Conservation (phyloP, 2,888 invertebrate genomes). For the Orgyia antiqua region DNA sequence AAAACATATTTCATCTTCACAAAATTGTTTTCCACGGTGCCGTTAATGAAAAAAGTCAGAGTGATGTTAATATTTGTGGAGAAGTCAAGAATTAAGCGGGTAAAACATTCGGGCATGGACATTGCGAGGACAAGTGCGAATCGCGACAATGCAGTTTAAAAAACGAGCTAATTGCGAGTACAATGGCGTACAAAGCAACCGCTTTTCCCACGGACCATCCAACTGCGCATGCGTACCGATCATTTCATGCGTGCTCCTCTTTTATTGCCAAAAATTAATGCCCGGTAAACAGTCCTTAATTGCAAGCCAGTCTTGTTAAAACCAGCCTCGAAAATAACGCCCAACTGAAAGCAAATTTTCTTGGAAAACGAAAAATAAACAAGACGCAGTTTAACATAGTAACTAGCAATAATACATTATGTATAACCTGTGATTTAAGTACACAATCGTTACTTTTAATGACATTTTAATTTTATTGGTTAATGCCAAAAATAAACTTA, state of each 20-base stretch:
- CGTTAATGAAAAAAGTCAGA: conserved; percentile 20
- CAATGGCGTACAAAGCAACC: conserved; percentile 71
- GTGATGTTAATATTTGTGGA: conserved; percentile 42
- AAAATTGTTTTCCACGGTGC: conserved; percentile 26
- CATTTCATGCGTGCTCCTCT: conserved; percentile 69
- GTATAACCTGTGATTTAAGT: conserved; percentile 49
- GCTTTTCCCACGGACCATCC: conserved; percentile 73
- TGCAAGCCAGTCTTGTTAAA: conserved; percentile 64
- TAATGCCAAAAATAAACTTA: too few relatives aligned
- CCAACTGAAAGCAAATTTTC: conserved; percentile 49
- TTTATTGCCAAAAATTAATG: conserved; percentile 79
- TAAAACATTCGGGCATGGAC: conserved; percentile 65
- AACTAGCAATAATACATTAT: too few relatives aligned
- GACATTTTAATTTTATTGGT: conserved; percentile 67
- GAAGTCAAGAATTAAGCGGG: conserved; percentile 56
- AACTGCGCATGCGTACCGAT: conserved; percentile 60
- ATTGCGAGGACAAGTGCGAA: conserved; percentile 66
- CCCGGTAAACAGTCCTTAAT: conserved; percentile 73
- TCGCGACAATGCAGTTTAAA: conserved; percentile 53
- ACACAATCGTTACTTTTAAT: conserved; percentile 46
- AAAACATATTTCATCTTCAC: conserved; percentile 46
- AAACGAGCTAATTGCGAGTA: conserved; percentile 70
- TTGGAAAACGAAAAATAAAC: conserved; percentile 45
- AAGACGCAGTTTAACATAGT: too few relatives aligned
- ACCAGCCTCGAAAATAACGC: conserved; percentile 37